Percentiles rank a stretch among this genome's conserved stretches.
phyloP scores from a whole-genome alignment of 2,888 invertebrate genomes.

The Leptarthrus brevirostris region DNA sequence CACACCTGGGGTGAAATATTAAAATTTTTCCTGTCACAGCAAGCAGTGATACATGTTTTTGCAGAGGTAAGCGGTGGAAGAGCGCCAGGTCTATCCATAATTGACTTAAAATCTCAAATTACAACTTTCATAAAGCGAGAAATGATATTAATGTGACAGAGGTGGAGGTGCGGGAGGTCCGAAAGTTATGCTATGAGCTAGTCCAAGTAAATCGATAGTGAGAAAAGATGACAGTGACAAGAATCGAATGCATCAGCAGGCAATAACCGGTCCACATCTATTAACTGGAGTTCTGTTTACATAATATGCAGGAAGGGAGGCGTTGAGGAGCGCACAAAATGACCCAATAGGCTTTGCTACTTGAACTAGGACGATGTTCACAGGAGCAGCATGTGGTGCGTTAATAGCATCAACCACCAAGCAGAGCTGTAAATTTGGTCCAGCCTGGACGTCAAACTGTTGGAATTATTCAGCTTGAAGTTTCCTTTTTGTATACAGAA shows the following conservation, averaged over 20 bases:
- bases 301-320: slow-evolving; percentile 13
- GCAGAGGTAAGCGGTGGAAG: slow-evolving; percentile 2
- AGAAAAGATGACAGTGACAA: slow-evolving; percentile 30
- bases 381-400: slow-evolving; percentile 41
- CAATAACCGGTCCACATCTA: slow-evolving; percentile 1
- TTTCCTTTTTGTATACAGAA: slow-evolving; percentile 46
- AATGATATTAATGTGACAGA: background rate
- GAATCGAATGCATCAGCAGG: background rate
- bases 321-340: background rate
- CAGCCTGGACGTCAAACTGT: slow-evolving; percentile 38
- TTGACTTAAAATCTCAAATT: slow-evolving; percentile 33
- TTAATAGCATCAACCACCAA: slow-evolving; percentile 40
- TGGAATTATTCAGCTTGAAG: slow-evolving; percentile 37
- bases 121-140: background rate
- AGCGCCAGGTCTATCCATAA: background rate
- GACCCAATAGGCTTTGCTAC: background rate
- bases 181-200: background rate
- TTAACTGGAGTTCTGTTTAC: slow-evolving; percentile 20
- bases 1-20: slow-evolving; percentile 36
- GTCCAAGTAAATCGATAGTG: background rate
- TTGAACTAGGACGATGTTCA: slow-evolving; percentile 15
- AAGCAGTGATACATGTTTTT: slow-evolving; percentile 13
- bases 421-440: slow-evolving; percentile 37
- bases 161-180: background rate
- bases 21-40: slow-evolving; percentile 31